A percentile compares a stretch with the other conserved stretches of the same genome.
Conservation (phyloP, 64 coral and sea anemone species). For the Orbicella faveolata region DNA sequence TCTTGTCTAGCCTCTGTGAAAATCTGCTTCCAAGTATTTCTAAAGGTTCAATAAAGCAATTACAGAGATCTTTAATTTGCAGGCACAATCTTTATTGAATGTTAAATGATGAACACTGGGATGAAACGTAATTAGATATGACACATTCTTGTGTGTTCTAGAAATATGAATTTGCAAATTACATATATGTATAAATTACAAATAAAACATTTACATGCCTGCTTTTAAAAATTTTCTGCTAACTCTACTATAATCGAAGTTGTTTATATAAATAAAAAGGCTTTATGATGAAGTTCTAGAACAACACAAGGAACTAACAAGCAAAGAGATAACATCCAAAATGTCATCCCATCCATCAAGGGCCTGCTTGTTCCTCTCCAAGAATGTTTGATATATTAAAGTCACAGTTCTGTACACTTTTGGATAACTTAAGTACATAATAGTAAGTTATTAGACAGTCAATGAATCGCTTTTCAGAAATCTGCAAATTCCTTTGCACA, state of each 20-base stretch:
- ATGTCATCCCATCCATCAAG: not conserved
- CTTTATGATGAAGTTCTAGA: slow-evolving; percentile 63
- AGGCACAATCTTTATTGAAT: slow-evolving; percentile 1
- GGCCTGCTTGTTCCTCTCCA: slow-evolving; percentile 1
- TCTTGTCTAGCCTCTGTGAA: not conserved
- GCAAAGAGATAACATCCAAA: slow-evolving; percentile 46
- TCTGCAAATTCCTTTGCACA: slow-evolving; percentile 99
- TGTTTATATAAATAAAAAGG: slow-evolving; percentile 97
- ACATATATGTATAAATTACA: slow-evolving; percentile 88
- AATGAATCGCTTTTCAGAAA: slow-evolving; percentile 74
- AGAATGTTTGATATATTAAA: slow-evolving; percentile 49
- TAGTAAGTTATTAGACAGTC: not conserved
- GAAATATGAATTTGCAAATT: slow-evolving; percentile 81
- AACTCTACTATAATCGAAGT: slow-evolving; percentile 95
- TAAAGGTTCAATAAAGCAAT: not conserved
- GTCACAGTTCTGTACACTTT: slow-evolving; percentile 77
- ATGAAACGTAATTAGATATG: not conserved
- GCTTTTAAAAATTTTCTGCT: slow-evolving; percentile 91
- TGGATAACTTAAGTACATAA: slow-evolving; percentile 67
- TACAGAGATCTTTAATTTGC: not conserved
- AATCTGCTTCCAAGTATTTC: not conserved
- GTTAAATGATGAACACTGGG: not conserved
- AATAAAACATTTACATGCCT: slow-evolving; percentile 96
- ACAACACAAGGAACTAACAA: slow-evolving; percentile 55
- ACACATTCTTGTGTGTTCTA: slow-evolving; percentile 22